Percentiles rank a stretch among this genome's conserved stretches.
These are phyloP conservation scores for Helicoverpa assulta DNA, from an alignment of 2,888 invertebrate genomes.

Conservation along the genomic window DNA sequence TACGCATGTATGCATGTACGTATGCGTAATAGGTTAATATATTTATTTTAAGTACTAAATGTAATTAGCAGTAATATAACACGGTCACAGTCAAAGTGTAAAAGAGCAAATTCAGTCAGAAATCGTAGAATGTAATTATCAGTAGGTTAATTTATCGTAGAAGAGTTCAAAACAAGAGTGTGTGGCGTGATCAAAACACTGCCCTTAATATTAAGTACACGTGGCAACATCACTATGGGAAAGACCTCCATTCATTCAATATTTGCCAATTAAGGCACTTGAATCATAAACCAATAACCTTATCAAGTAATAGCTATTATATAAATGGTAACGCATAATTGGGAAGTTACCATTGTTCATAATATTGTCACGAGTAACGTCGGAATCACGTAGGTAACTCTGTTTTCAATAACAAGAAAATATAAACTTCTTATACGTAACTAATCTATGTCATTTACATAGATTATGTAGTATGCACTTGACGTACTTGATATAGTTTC, in stretches of 20 bases:
- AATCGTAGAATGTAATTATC: too few species aligned
- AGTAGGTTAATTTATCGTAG: too few species aligned
- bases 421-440: constrained; percentile 24
- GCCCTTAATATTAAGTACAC: background rate
- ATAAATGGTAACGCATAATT: constrained; percentile 31
- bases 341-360: constrained; percentile 43
- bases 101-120: too few species aligned
- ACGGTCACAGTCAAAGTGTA: background rate
- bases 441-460: constrained; percentile 32
- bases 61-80: background rate
- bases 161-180: too few species aligned
- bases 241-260: constrained; percentile 29
- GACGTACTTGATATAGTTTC: constrained; percentile 26
- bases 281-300: constrained; percentile 34
- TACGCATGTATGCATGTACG: constrained; percentile 15
- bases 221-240: constrained; percentile 5
- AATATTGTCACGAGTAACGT: constrained; percentile 50
- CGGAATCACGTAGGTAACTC: constrained; percentile 46
- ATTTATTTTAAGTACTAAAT: too few species aligned
- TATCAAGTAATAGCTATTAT: constrained; percentile 3
- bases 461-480: constrained; percentile 23
- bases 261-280: constrained; percentile 13
- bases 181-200: background rate
- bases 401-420: constrained; percentile 57
- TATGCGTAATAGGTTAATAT: constrained; percentile 1